Evolutionary conservation across 2,888 invertebrate genomes (phyloP).

Genomic region (Drosophila meridiana): DNA sequence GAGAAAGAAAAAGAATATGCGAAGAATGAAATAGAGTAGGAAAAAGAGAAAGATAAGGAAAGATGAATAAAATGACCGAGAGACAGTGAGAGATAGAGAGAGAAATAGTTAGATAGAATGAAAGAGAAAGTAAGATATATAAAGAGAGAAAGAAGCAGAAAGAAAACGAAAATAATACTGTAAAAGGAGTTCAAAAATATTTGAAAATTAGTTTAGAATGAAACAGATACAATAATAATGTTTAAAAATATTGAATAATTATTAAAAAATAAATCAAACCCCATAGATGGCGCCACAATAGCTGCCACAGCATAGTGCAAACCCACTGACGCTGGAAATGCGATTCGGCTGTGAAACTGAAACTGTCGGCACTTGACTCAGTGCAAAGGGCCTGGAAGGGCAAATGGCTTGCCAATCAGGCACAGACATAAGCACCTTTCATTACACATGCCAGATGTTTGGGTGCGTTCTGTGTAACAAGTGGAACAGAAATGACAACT

Average conservation of each 20-base stretch:
- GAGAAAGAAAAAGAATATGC: background rate
- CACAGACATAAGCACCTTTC: conserved; percentile 5
- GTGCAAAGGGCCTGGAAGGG: background rate
- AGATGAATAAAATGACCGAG: no score
- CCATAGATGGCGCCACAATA: background rate
- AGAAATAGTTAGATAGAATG: no score
- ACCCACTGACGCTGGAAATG: background rate
- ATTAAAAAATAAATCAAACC: background rate
- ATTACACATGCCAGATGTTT: background rate
- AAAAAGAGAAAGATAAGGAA: no score
- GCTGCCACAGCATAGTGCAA: background rate
- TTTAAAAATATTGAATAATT: no score
- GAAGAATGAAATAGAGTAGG: background rate
- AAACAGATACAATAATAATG: no score
- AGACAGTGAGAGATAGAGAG: no score
- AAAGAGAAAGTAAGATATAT: no score
- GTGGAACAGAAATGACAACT: conserved; percentile 7
- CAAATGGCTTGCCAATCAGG: background rate
- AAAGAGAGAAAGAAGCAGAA: no score
- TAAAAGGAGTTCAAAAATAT: no score
- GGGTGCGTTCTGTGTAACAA: background rate
- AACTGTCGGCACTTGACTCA: background rate
- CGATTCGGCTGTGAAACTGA: background rate
- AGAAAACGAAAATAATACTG: no score
- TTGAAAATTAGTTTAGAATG: no score